A percentile compares a stretch with the other conserved stretches of the same genome.
Evolutionary conservation across 2,888 invertebrate genomes (phyloP).

Genomic region (Cephus rjabovi): DNA sequence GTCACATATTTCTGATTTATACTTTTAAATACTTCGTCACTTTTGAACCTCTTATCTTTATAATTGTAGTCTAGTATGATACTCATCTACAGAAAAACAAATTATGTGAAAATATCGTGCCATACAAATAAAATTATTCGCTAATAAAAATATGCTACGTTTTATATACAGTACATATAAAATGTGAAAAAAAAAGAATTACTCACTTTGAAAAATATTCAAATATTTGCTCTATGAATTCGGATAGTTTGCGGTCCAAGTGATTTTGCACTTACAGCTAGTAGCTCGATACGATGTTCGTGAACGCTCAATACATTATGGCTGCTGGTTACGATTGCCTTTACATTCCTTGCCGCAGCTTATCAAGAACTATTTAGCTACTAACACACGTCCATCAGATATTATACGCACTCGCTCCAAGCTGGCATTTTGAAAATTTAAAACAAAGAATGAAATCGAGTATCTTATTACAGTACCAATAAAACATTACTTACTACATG

Average conservation of each 20-base stretch:
- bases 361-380: background rate
- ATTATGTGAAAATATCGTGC: background rate
- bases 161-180: background rate
- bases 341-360: background rate
- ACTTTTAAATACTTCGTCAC: slow-evolving; percentile 33
- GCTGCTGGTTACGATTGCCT: background rate
- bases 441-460: background rate
- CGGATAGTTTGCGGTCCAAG: background rate
- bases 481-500: background rate
- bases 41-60: background rate
- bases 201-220: background rate
- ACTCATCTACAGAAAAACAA: background rate
- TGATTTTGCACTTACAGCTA: background rate
- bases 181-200: background rate
- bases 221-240: background rate
- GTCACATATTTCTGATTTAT: slow-evolving; percentile 42
- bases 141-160: background rate
- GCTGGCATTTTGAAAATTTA: background rate
- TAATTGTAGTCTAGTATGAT: background rate
- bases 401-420: background rate
- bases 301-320: background rate
- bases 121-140: background rate
- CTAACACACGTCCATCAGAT: background rate
- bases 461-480: background rate
- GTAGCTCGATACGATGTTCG: background rate